A percentile compares a stretch with the other conserved stretches of the same genome.
Evolutionary conservation across 2,888 invertebrate genomes (phyloP).

Genomic region (Meiosimyza decipiens): DNA sequence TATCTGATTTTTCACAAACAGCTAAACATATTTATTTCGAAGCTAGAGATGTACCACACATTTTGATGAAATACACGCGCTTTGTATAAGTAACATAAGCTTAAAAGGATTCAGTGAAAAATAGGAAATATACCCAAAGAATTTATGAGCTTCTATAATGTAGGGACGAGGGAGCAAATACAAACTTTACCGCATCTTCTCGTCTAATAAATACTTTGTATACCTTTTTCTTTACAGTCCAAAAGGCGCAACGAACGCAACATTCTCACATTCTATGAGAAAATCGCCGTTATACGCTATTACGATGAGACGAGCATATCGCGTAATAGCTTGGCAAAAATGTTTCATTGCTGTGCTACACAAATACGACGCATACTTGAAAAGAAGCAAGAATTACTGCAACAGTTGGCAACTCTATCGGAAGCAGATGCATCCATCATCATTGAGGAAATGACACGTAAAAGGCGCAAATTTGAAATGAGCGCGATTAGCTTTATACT

Average conservation of each 20-base stretch:
- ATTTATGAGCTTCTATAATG: too few relatives aligned
- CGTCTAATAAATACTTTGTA: background rate
- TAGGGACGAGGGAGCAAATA: too few relatives aligned
- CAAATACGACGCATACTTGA: constrained; percentile 63
- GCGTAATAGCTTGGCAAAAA: constrained; percentile 61
- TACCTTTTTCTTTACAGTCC: constrained; percentile 40
- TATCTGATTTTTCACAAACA: too few relatives aligned
- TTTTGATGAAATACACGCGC: too few relatives aligned
- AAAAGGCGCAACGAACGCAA: constrained; percentile 62
- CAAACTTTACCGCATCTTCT: too few relatives aligned
- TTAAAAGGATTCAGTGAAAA: too few relatives aligned
- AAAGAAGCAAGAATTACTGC: constrained; percentile 58
- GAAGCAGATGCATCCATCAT: constrained; percentile 62
- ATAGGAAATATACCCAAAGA: too few relatives aligned
- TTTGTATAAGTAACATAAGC: too few relatives aligned
- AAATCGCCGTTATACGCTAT: constrained; percentile 64
- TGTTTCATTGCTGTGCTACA: constrained; percentile 65
- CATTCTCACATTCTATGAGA: constrained; percentile 62
- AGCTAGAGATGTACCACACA: too few relatives aligned
- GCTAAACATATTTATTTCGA: too few relatives aligned
- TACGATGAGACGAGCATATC: constrained; percentile 63
- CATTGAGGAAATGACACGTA: constrained; percentile 63
- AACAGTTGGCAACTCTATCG: constrained; percentile 58
- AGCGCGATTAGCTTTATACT: constrained; percentile 62
- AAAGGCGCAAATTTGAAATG: constrained; percentile 63